Conservation (phyloP, 1,140 invertebrate species). For the Planococcus citri region DNA sequence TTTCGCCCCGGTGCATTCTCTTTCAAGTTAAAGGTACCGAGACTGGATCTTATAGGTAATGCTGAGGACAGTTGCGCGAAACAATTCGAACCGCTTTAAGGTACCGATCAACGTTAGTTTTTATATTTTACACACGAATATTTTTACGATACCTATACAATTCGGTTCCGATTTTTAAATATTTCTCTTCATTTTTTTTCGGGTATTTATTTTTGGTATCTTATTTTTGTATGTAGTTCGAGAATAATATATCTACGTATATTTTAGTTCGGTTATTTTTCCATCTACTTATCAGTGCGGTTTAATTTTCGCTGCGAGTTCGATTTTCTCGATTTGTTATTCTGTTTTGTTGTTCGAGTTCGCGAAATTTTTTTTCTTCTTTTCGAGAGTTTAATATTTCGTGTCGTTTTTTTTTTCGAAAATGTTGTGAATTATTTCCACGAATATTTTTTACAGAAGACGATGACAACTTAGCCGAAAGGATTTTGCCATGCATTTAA, state of each 20-base stretch:
- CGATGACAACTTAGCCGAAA: not conserved
- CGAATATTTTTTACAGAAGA: too few relatives aligned
- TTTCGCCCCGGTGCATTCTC: conserved; percentile 18
- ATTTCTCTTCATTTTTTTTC: not conserved
- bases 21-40: conserved; percentile 14
- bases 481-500: not conserved
- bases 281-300: not conserved
- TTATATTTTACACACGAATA: not conserved
- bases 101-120: not conserved
- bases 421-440: not conserved
- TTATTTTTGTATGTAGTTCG: too few relatives aligned
- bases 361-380: not conserved
- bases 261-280: not conserved
- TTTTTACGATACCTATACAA: too few relatives aligned
- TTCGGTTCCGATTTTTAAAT: conserved; percentile 16
- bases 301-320: not conserved
- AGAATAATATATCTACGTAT: too few relatives aligned
- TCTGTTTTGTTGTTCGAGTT: not conserved
- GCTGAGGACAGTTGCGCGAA: conserved; percentile 18
- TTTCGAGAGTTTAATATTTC: too few relatives aligned
- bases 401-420: not conserved
- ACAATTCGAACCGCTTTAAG: conserved; percentile 8
- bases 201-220: too few relatives aligned
- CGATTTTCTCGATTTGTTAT: too few relatives aligned
- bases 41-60: conserved; percentile 4